These are phyloP conservation scores for Peromyscus melanophrys DNA, from an alignment of 2,797 vertebrate genomes.

Conservation along the genomic window DNA sequence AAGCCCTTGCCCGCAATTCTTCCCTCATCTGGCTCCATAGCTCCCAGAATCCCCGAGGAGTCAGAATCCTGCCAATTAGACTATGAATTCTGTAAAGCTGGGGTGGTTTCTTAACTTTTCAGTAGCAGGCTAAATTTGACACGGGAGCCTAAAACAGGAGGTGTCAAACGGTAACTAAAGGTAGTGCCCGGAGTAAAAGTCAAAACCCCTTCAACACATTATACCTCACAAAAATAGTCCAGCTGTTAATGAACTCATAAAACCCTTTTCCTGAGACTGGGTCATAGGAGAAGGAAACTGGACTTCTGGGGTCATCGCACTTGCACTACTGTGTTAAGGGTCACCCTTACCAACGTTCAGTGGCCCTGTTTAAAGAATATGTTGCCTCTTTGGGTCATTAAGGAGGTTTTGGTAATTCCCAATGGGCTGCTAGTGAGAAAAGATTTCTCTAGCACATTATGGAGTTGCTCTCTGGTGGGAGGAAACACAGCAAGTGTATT, in stretches of 20 bases:
- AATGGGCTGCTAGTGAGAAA: background rate
- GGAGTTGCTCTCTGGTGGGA: background rate
- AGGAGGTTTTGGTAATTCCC: background rate
- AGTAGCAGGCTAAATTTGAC: background rate
- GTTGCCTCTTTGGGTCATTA: background rate
- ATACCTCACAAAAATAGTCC: background rate
- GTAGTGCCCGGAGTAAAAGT: background rate
- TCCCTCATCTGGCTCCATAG: background rate
- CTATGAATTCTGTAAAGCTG: background rate
- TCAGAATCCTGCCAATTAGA: background rate
- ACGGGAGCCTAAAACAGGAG: background rate
- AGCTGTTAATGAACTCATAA: background rate
- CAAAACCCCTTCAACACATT: background rate
- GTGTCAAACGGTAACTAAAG: background rate
- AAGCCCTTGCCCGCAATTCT: background rate
- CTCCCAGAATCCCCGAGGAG: conserved; percentile 38
- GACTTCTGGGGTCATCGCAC: background rate
- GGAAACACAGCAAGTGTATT: background rate
- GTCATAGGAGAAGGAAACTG: background rate
- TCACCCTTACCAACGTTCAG: background rate
- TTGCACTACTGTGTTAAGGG: background rate
- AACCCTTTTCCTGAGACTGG: background rate
- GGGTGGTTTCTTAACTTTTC: background rate
- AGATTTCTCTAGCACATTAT: background rate
- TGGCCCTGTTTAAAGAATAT: background rate